Conservation (phyloP, 2,888 invertebrate genomes). For the Griposia aprilina region DNA sequence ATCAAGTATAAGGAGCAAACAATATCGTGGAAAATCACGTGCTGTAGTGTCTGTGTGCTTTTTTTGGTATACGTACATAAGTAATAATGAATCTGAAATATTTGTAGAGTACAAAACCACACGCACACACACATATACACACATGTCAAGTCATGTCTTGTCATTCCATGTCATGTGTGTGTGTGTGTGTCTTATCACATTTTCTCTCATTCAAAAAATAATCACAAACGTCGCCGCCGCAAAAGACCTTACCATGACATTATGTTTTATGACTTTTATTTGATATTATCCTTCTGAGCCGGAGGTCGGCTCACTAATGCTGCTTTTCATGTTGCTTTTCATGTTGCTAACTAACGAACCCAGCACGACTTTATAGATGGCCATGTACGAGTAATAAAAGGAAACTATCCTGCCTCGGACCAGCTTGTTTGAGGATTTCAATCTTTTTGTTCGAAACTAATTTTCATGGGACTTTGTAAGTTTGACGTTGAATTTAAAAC, state of each 20-base stretch:
- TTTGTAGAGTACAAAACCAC: no score
- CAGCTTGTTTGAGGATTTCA: slow-evolving; percentile 62
- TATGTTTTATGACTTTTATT: slow-evolving; percentile 71
- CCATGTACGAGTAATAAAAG: slow-evolving; percentile 58
- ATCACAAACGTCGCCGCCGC: slow-evolving; percentile 33
- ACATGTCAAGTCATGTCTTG: no score
- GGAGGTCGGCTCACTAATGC: slow-evolving; percentile 74
- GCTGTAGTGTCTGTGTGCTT: no score
- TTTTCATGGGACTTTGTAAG: slow-evolving; percentile 64
- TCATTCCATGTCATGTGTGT: no score
- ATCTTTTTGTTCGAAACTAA: slow-evolving; percentile 66
- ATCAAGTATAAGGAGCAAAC: no score
- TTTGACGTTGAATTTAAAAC: slow-evolving; percentile 64
- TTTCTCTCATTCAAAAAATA: neutral
- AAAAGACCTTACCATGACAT: slow-evolving; percentile 56
- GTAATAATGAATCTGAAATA: no score
- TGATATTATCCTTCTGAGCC: slow-evolving; percentile 76
- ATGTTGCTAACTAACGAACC: slow-evolving; percentile 71
- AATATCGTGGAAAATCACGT: no score
- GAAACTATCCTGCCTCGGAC: slow-evolving; percentile 59
- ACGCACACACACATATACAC: no score
- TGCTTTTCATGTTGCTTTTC: slow-evolving; percentile 70
- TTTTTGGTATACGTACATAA: no score
- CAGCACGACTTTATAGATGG: slow-evolving; percentile 65
- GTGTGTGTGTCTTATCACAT: no score